Conservation (phyloP, 2,888 invertebrate genomes). For the Scaeva pyrastri region DNA sequence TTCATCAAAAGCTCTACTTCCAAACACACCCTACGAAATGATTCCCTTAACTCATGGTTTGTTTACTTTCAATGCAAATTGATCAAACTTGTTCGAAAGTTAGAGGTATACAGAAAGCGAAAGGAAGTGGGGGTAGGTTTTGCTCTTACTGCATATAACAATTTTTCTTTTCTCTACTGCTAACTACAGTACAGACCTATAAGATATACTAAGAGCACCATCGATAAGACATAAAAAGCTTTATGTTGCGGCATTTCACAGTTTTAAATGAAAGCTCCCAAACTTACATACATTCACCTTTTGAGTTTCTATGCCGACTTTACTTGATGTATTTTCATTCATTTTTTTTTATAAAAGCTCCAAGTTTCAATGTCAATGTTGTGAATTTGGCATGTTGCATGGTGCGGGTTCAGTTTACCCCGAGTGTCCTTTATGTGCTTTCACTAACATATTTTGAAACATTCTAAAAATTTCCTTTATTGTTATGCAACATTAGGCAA, state of each 20-base stretch:
- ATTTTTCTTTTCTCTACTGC: not conserved
- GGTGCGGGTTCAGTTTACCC: not conserved
- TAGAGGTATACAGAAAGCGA: constrained; percentile 18
- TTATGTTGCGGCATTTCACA: constrained; percentile 7
- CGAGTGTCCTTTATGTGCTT: constrained; percentile 3
- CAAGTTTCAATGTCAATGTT: constrained; percentile 47
- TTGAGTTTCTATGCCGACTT: not conserved
- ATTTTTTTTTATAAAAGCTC: not conserved
- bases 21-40: not conserved
- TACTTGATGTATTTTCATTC: constrained; percentile 13
- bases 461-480: no score
- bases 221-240: constrained; percentile 29
- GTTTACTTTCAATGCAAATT: constrained; percentile 51
- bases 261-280: constrained; percentile 8
- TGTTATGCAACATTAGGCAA: no score
- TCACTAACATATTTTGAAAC: no score
- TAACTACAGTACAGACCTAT: not conserved
- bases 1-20: not conserved
- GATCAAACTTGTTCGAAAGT: constrained; percentile 56
- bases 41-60: constrained; percentile 32
- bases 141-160: not conserved
- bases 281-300: not conserved
- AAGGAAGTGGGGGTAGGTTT: constrained; percentile 2
- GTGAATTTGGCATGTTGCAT: constrained; percentile 1
- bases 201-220: no score